phyloP scores from a whole-genome alignment of 2,888 invertebrate species.

The Torymus aiolomorphi region DNA sequence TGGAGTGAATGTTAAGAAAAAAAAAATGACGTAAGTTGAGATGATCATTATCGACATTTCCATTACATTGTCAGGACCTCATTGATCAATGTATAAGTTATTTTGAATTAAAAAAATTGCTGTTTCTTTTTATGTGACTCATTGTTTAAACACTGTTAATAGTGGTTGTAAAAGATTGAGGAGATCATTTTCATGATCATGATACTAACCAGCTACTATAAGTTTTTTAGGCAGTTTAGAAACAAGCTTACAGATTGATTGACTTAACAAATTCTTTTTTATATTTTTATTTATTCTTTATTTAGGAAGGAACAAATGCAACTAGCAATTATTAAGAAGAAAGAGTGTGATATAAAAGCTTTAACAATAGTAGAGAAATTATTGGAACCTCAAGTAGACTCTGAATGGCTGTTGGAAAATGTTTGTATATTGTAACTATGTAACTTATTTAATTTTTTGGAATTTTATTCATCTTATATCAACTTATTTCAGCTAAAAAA shows the following conservation, averaged over 20 bases:
- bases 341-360: constrained; percentile 85
- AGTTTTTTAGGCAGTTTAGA: too few species aligned
- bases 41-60: too few species aligned
- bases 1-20: constrained; percentile 34
- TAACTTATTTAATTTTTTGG: background rate
- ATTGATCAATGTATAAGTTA: background rate
- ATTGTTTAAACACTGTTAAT: too few species aligned
- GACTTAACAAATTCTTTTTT: too few species aligned
- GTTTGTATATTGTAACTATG: constrained; percentile 67
- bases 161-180: too few species aligned
- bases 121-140: too few species aligned
- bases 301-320: constrained; percentile 79
- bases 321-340: constrained; percentile 81
- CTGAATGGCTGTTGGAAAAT: constrained; percentile 74
- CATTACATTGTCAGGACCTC: too few species aligned
- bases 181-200: too few species aligned
- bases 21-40: constrained; percentile 53
- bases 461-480: constrained; percentile 4
- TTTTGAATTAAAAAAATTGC: constrained; percentile 9
- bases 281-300: too few species aligned
- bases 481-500: constrained; percentile 78
- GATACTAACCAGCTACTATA: too few species aligned
- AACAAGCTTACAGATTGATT: too few species aligned
- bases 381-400: constrained; percentile 79
- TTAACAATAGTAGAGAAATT: constrained; percentile 84